Evolutionary conservation across 2,888 invertebrate genomes (phyloP).

Genomic region (Drosophila lacicola): DNA sequence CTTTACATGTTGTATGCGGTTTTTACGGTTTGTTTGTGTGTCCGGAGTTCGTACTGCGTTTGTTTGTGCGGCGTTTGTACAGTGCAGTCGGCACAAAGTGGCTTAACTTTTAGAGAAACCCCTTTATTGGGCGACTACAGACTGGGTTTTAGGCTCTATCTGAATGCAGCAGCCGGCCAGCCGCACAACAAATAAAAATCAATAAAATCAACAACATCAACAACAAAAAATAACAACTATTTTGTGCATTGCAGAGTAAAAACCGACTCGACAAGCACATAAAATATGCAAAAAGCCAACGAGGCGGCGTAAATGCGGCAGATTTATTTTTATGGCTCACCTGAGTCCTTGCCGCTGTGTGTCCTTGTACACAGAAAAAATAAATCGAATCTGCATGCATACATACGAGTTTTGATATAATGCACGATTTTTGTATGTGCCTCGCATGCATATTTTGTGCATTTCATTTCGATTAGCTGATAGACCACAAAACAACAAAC

Average conservation of each 20-base stretch:
- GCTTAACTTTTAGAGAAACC: constrained; percentile 62
- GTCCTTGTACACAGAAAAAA: constrained; percentile 32
- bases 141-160: constrained; percentile 67
- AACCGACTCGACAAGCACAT: constrained; percentile 56
- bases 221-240: constrained; percentile 30
- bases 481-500: constrained; percentile 31
- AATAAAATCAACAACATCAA: constrained; percentile 67
- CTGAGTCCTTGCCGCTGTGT: constrained; percentile 51
- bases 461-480: constrained; percentile 31
- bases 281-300: constrained; percentile 73
- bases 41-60: constrained; percentile 56
- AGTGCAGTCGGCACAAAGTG: constrained; percentile 58
- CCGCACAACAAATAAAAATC: constrained; percentile 52
- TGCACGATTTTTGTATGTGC: constrained; percentile 26
- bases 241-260: constrained; percentile 59
- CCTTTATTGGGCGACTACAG: constrained; percentile 39
- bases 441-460: constrained; percentile 21
- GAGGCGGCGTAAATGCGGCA: constrained; percentile 74
- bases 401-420: constrained; percentile 24
- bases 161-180: constrained; percentile 37
- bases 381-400: constrained; percentile 34
- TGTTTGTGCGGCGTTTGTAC: constrained; percentile 25
- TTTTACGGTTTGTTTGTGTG: constrained; percentile 73
- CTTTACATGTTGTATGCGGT: constrained; percentile 62
- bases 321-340: constrained; percentile 74